Conservation (phyloP, 2,113 vertebrate species). For the Aldabrachelys gigantea region DNA sequence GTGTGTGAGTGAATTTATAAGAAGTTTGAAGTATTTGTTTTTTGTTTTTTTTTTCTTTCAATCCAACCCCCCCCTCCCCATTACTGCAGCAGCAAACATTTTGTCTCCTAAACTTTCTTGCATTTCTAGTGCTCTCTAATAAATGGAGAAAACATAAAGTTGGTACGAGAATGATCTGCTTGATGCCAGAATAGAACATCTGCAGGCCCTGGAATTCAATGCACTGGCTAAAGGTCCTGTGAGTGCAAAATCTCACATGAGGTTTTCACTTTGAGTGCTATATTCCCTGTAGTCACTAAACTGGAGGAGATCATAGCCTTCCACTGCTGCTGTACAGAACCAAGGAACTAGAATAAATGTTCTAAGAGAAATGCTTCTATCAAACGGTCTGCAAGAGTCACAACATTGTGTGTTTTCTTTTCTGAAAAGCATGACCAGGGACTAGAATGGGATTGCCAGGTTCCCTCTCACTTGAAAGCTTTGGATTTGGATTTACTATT, state of each 20-base stretch:
- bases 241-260: accelerated
- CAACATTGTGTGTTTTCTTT: not conserved
- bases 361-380: not conserved
- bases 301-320: not conserved
- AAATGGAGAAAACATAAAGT: not conserved
- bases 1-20: not conserved
- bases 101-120: accelerated
- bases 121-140: not conserved
- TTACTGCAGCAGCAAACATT: not conserved
- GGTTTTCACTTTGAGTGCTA: not conserved
- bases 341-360: not conserved
- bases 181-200: not conserved
- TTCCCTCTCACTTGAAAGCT: not conserved
- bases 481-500: not conserved
- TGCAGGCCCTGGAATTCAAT: accelerated
- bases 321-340: not conserved
- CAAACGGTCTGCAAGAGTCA: not conserved
- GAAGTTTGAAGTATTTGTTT: not conserved
- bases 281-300: accelerated
- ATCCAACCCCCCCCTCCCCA: not conserved
- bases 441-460: not conserved
- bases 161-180: not conserved
- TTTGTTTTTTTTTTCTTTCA: not conserved
- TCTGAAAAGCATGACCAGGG: not conserved
- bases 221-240: accelerated